These are phyloP conservation scores for Tetraodon nigroviridis DNA, from an alignment of 2,113 vertebrate species.

Conservation along the genomic window DNA sequence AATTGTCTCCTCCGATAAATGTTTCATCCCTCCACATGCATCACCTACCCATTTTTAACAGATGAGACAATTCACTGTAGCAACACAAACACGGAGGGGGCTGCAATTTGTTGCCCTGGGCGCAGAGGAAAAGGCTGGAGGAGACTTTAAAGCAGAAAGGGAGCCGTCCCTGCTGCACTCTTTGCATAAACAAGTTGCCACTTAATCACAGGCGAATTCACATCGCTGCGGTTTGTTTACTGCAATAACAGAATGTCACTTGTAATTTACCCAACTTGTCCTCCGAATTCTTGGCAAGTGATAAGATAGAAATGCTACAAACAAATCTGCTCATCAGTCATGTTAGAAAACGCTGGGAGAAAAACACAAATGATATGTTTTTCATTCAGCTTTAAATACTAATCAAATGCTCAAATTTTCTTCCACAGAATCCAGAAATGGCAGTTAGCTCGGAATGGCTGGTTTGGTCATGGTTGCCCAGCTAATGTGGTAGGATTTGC, in stretches of 20 bases:
- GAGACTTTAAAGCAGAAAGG: conserved; percentile 8
- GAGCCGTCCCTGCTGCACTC: neutral
- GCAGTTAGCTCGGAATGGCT: too few relatives aligned
- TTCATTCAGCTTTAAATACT: too few relatives aligned
- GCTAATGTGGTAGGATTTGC: too few relatives aligned
- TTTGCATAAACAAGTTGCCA: conserved; percentile 6
- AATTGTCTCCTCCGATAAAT: conserved; percentile 75
- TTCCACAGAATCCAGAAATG: too few relatives aligned
- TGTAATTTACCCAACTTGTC: too few relatives aligned
- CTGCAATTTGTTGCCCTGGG: conserved; percentile 34
- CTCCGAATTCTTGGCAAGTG: too few relatives aligned
- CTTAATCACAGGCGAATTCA: neutral
- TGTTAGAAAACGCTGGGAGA: too few relatives aligned
- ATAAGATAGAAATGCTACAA: too few relatives aligned
- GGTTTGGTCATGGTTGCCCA: too few relatives aligned
- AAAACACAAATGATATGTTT: too few relatives aligned
- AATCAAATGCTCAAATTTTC: too few relatives aligned
- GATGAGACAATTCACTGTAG: conserved; percentile 52
- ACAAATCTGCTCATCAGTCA: too few relatives aligned
- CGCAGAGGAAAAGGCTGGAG: conserved; percentile 7
- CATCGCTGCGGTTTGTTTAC: neutral
- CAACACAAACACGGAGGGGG: conserved; percentile 54
- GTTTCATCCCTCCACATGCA: conserved; percentile 80
- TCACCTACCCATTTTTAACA: conserved; percentile 64
- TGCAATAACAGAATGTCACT: neutral